Evolutionary conservation across 2,888 invertebrate species (phyloP).

Genomic region (Eupithecia insigniata): DNA sequence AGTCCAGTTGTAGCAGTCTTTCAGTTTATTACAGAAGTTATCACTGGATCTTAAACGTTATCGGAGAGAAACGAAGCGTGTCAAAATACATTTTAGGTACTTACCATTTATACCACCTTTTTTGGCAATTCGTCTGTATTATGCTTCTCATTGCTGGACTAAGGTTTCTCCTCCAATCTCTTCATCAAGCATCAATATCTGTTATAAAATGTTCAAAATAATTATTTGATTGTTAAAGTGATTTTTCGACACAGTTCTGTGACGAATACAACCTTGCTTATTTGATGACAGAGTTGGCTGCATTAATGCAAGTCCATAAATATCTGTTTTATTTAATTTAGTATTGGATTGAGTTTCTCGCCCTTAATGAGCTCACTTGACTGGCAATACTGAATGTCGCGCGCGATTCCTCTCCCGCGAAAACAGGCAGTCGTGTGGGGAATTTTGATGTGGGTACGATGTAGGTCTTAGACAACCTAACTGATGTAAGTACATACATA

Average conservation of each 20-base stretch:
- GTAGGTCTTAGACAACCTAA: too few species aligned
- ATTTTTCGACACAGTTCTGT: too few species aligned
- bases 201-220: too few species aligned
- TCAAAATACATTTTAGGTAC: neutral
- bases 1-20: conserved; percentile 7
- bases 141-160: neutral
- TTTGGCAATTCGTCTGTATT: neutral
- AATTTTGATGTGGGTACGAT: conserved; percentile 7
- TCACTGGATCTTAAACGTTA: conserved; percentile 8
- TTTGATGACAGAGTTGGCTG: neutral
- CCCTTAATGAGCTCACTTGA: conserved; percentile 6
- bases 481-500: too few species aligned
- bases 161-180: neutral
- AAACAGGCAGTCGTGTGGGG: neutral
- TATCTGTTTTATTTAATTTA: neutral
- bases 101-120: neutral
- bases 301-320: neutral
- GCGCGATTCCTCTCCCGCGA: neutral
- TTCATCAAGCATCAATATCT: neutral
- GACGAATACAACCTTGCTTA: neutral
- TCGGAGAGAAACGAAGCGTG: neutral
- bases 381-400: conserved; percentile 11
- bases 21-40: conserved; percentile 4
- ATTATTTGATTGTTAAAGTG: too few species aligned
- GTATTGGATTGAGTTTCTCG: neutral